Evolutionary conservation across 1,140 invertebrate species (phyloP).

Genomic region (Zaprionus kolodkinae): DNA sequence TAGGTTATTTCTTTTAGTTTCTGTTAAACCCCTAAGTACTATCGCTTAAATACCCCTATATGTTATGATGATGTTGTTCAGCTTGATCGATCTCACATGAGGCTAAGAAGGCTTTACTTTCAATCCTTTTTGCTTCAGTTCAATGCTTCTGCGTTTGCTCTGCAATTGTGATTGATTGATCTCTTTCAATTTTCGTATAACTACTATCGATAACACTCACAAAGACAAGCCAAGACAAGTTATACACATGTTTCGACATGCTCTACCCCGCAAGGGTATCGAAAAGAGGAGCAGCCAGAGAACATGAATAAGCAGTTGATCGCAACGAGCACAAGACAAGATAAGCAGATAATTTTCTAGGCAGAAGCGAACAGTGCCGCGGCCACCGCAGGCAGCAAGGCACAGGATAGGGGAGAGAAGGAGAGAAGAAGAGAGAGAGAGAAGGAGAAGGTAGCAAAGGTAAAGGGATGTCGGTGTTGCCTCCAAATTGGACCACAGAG

Average conservation of each 20-base stretch:
- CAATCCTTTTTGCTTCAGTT: too few relatives aligned
- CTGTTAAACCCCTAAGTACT: too few relatives aligned
- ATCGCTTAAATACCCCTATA: too few relatives aligned
- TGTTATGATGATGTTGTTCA: too few relatives aligned
- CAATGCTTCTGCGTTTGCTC: too few relatives aligned
- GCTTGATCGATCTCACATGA: too few relatives aligned
- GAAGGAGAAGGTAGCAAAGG: neutral
- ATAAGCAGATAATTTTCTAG: constrained; percentile 84
- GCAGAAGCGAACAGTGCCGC: constrained; percentile 46
- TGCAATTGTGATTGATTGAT: too few relatives aligned
- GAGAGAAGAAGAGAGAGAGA: neutral
- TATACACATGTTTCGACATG: constrained; percentile 15
- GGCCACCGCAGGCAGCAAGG: constrained; percentile 47
- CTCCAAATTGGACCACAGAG: constrained; percentile 81
- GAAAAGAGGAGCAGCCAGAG: constrained; percentile 50
- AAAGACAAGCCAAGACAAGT: neutral
- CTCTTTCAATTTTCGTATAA: too few relatives aligned
- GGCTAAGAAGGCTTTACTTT: too few relatives aligned
- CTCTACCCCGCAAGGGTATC: constrained; percentile 25
- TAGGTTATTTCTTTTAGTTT: too few relatives aligned
- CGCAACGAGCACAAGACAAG: constrained; percentile 80
- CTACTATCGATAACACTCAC: neutral
- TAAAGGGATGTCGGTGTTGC: constrained; percentile 32
- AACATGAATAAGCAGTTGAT: constrained; percentile 82
- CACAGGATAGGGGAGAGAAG: constrained; percentile 18